These are phyloP conservation scores for Cebidichthys violaceus DNA, from an alignment of 2,113 vertebrate genomes.

Conservation along the genomic window DNA sequence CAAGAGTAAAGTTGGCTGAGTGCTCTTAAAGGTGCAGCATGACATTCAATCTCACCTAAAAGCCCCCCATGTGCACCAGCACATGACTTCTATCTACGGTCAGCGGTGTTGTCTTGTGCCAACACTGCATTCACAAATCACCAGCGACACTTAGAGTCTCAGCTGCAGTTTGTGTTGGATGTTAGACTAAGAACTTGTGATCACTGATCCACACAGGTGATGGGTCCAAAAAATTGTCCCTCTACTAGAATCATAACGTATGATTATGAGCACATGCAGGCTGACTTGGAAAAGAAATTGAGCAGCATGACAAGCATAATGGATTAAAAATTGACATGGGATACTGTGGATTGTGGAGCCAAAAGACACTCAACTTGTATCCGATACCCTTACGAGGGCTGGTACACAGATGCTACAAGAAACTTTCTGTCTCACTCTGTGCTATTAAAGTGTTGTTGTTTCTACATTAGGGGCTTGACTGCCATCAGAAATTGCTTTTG, in stretches of 20 bases:
- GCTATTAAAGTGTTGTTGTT: conserved; percentile 19
- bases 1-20: conserved; percentile 50
- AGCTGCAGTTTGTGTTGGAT: neutral
- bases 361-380: conserved; percentile 31
- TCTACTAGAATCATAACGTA: neutral
- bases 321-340: conserved; percentile 31
- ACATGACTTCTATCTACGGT: conserved; percentile 16
- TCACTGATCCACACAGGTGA: neutral
- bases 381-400: conserved; percentile 20
- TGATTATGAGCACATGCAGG: neutral
- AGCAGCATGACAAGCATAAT: conserved; percentile 15
- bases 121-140: conserved; percentile 50
- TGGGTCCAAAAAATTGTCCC: neutral
- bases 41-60: conserved; percentile 49
- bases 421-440: conserved; percentile 15
- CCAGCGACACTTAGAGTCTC: neutral
- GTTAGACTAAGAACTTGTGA: neutral
- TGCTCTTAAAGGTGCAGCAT: conserved; percentile 49
- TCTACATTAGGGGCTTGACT: neutral
- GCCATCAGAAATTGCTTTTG: neutral
- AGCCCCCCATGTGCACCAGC: conserved; percentile 15
- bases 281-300: neutral
- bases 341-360: conserved; percentile 37
- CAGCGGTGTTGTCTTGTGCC: conserved; percentile 17
- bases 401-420: neutral